Conservation (phyloP, 2,797 vertebrate species). For the Coregonus suidteri region DNA sequence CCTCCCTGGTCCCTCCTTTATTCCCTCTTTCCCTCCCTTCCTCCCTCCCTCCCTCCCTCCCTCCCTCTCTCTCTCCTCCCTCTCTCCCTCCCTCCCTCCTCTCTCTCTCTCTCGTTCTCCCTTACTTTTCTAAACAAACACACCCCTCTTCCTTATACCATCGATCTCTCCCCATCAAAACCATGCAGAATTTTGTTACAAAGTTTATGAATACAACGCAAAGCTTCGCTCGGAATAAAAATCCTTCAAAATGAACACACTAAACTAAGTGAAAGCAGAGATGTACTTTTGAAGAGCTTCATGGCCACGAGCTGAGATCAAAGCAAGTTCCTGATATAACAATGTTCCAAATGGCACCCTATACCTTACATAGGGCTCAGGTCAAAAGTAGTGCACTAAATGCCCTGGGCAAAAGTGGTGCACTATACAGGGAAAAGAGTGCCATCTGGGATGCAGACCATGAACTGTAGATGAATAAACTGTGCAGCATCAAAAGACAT, state of each 20-base stretch:
- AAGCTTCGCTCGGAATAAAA: not conserved
- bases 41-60: too few species aligned
- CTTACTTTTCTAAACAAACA: not conserved
- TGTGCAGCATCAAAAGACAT: constrained; percentile 6
- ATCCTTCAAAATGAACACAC: not conserved
- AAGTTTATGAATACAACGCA: not conserved
- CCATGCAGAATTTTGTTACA: not conserved
- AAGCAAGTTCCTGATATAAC: not conserved
- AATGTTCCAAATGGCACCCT: too few species aligned
- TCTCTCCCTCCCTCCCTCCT: too few species aligned
- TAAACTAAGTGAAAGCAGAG: not conserved
- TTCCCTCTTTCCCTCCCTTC: too few species aligned
- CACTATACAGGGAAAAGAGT: not conserved
- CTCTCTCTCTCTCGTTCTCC: too few species aligned
- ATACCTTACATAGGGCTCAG: too few species aligned
- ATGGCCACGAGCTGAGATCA: not conserved
- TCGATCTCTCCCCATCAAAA: not conserved
- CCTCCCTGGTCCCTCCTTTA: too few species aligned
- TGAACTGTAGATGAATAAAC: constrained; percentile 25
- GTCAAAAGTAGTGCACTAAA: too few species aligned
- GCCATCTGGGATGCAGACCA: not conserved
- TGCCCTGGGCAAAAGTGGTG: too few species aligned
- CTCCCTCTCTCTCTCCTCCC: not conserved
- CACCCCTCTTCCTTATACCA: too few species aligned
- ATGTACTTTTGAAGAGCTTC: not conserved